Base-by-base conservation (phyloP, 2,797 vertebrate species). In the Pseudochirops corinnae region DNA sequence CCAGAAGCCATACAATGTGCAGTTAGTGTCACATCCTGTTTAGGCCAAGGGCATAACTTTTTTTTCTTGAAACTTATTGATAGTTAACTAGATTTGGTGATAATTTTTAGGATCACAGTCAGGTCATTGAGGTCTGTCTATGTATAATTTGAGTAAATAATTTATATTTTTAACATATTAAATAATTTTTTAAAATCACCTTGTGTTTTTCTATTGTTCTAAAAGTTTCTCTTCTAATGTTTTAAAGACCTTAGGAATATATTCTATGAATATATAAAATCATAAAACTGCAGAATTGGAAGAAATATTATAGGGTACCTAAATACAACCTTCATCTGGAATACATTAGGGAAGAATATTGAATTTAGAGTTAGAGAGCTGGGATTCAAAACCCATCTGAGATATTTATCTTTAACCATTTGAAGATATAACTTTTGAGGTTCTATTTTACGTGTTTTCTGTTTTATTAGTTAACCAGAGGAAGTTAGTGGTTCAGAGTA, bases 1-100 rank as follows among this genome's bases (percentile, higher is more conserved):
- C 94, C 95, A 94, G 95, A 97, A 97, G 94, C 92, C 92, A 74
- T 39, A 21, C 55, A 90, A 62, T 62, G 74, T 95, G 55, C 87
- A 97, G 96, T 96, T 95, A 96, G 90, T 96, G 95, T 97, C 93
- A 91, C 55, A 87, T 95, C 96, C 92, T 95, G 56, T 58, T 55
- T 82, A 95, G 93, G 94, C 92, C 62, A 94, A 31, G 33, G 92
- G 3, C 53, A 67, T 33, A 93, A 92, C 16, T 46, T 93, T 92
- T 95, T 74, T 97, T 98, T 94, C 90, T 26, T 95, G 87, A 90
- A 95, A 95, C 3, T 90, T 92, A 93, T 93, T 94, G 92, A 52
- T 82, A 33, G 93, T 56, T 95, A 97, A 96, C 60, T 97, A 95
- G 93, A 90, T 93, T 95, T 95, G 95, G 95, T 58, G n/a, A 95